Percentiles rank a stretch among this genome's conserved stretches.
These are phyloP conservation scores for Fundulus diaphanus DNA, from an alignment of 2,797 vertebrate genomes.

Conservation along the genomic window DNA sequence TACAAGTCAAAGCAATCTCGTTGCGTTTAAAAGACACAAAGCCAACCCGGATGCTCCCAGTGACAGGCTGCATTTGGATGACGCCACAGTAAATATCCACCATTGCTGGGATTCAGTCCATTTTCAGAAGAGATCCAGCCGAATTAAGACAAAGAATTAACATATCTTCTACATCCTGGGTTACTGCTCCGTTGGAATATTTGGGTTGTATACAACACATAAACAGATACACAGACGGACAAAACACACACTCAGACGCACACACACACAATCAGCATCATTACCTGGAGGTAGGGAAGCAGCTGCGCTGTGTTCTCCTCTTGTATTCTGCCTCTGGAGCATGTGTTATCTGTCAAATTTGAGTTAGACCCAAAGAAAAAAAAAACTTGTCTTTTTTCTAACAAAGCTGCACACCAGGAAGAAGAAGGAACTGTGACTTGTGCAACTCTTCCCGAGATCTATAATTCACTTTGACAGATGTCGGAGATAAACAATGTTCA, in stretches of 20 bases:
- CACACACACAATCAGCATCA: slow-evolving; percentile 25
- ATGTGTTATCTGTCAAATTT: slow-evolving; percentile 50
- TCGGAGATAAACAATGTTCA: slow-evolving; percentile 66
- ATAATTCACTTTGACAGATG: slow-evolving; percentile 76
- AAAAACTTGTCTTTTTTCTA: slow-evolving; percentile 33
- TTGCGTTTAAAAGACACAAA: slow-evolving; percentile 59
- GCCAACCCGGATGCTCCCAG: slow-evolving; percentile 31
- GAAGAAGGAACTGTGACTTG: slow-evolving; percentile 54
- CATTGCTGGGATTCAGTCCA: slow-evolving; percentile 21
- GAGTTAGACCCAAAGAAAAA: slow-evolving; percentile 45
- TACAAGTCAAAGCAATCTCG: slow-evolving; percentile 63
- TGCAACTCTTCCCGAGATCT: slow-evolving; percentile 53
- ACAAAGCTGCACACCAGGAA: slow-evolving; percentile 57
- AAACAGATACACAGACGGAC: background rate
- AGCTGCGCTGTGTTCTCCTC: slow-evolving; percentile 57
- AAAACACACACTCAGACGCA: slow-evolving; percentile 19
- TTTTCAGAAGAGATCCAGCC: slow-evolving; percentile 37
- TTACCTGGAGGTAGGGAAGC: slow-evolving; percentile 61
- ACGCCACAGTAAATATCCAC: slow-evolving; percentile 49
- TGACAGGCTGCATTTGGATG: slow-evolving; percentile 26
- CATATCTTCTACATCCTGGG: slow-evolving; percentile 46
- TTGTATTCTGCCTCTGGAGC: slow-evolving; percentile 53
- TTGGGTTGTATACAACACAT: background rate
- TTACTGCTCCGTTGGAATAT: slow-evolving; percentile 60
- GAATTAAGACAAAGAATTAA: slow-evolving; percentile 42